phyloP scores from a whole-genome alignment of 2,888 invertebrate genomes.

The Mimachlamys varia region DNA sequence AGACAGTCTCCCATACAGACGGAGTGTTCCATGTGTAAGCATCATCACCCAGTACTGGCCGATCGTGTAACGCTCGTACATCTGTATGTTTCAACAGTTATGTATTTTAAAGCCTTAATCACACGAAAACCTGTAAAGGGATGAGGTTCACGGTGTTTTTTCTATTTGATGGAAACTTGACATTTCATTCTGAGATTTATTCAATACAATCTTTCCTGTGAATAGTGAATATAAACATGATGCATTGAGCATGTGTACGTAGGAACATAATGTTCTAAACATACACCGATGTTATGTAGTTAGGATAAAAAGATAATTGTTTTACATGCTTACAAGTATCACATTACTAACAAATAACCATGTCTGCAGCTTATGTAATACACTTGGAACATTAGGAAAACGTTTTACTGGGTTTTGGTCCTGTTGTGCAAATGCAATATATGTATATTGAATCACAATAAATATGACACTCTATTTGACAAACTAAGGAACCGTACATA shows the following conservation, averaged over 20 bases:
- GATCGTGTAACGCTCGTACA: background rate
- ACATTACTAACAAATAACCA: too few relatives aligned
- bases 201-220: background rate
- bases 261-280: background rate
- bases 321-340: too few relatives aligned
- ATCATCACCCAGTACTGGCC: background rate
- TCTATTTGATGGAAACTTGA: background rate
- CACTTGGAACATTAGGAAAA: too few relatives aligned
- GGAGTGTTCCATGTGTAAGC: too few relatives aligned
- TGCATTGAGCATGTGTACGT: background rate
- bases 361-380: too few relatives aligned
- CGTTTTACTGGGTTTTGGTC: too few relatives aligned
- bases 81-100: background rate
- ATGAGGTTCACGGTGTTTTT: background rate
- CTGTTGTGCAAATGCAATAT: too few relatives aligned
- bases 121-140: background rate
- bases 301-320: too few relatives aligned
- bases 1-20: background rate
- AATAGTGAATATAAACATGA: background rate
- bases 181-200: background rate
- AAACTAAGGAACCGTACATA: too few relatives aligned
- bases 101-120: background rate
- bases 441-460: too few relatives aligned
- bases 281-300: background rate
- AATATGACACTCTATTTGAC: too few relatives aligned